Evolutionary conservation across 1,140 invertebrate genomes (phyloP), one percentile per base, ranked within the genome.

Genomic region (Heliconius congener): DNA sequence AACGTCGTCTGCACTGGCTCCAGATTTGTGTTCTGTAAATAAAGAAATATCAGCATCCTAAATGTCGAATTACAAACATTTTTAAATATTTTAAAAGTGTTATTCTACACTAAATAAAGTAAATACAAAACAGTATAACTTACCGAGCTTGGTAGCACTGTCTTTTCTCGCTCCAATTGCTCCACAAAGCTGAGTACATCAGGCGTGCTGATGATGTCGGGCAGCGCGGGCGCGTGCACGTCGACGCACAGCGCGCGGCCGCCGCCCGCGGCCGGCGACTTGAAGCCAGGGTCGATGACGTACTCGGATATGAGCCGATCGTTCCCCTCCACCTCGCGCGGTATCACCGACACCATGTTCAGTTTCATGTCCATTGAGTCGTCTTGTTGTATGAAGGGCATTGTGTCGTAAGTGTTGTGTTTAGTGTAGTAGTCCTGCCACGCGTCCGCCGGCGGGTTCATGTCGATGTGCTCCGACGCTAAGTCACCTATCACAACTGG

Each of bases 111-210:
- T 23, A 23, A 23, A 23, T 23, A 23, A 23, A 23, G 23, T 23
- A 23, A 23, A 23, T 72, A 71, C 6, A 39, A 52, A 37, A 9
- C 2, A 18, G 16, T 55, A 5, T 23, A 66, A 81, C 88, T 86
- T 83, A 93, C 92, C 81, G 80, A 80, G 71, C 50, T 78, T 66
- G 85, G 77, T 9, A 86, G 82, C 57, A 85, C 74, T 77, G 80
- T 85, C 86, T 90, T 93, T 60, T 93, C 92, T 76, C 88, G 89
- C 79, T 94, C 92, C 81, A 94, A 78, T 72, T 93, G 91, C 84
- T 93, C 91, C 71, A 94, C 92, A 78, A 87, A 90, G 77, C 80
- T 91, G 27, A 94, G 88, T 30, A 94, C 88, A 39, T 93, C 93
- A 11, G 93, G 93, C n/a, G 93, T 94, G 84, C 87, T 93, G 83